A percentile compares a stretch with the other conserved stretches of the same genome.
Conservation (phyloP, 1,140 invertebrate species). For the Holotrichia oblita region DNA sequence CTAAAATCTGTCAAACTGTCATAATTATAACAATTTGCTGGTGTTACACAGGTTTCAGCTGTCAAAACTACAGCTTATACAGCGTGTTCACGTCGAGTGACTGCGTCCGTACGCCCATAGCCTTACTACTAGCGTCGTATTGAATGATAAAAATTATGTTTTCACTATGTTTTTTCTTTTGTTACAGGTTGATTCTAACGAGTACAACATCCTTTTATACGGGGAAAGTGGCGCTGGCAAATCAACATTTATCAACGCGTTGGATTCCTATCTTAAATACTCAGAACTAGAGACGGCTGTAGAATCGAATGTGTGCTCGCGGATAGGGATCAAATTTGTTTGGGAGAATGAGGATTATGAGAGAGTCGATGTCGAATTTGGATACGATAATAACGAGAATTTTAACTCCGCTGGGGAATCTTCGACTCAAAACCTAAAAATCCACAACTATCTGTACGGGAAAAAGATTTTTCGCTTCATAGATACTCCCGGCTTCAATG, state of each 20-base stretch:
- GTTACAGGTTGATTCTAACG: not conserved
- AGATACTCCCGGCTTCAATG: slow-evolving; percentile 50
- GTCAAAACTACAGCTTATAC: too few relatives aligned
- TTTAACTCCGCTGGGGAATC: slow-evolving; percentile 54
- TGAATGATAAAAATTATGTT: too few relatives aligned
- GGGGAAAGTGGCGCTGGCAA: slow-evolving; percentile 57
- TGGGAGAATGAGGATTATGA: slow-evolving; percentile 48
- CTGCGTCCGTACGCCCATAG: too few relatives aligned
- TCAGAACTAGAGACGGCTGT: slow-evolving; percentile 49
- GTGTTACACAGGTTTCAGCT: too few relatives aligned
- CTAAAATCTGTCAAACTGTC: too few relatives aligned
- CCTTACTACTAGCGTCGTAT: too few relatives aligned
- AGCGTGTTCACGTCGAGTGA: too few relatives aligned
- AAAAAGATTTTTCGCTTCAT: slow-evolving; percentile 1
- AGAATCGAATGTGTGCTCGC: slow-evolving; percentile 44
- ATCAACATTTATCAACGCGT: slow-evolving; percentile 57
- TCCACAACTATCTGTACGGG: slow-evolving; percentile 53
- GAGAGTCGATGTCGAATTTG: not conserved
- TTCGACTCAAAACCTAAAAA: slow-evolving; percentile 54
- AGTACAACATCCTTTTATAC: slow-evolving; percentile 55
- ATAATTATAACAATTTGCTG: too few relatives aligned
- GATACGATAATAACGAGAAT: slow-evolving; percentile 43
- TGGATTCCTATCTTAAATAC: slow-evolving; percentile 55
- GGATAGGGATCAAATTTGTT: slow-evolving; percentile 51
- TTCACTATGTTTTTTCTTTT: too few relatives aligned